A percentile compares a stretch with the other conserved stretches of the same genome.
These are phyloP conservation scores for Oligia strigilis DNA, from an alignment of 2,888 invertebrate genomes.

Conservation along the genomic window DNA sequence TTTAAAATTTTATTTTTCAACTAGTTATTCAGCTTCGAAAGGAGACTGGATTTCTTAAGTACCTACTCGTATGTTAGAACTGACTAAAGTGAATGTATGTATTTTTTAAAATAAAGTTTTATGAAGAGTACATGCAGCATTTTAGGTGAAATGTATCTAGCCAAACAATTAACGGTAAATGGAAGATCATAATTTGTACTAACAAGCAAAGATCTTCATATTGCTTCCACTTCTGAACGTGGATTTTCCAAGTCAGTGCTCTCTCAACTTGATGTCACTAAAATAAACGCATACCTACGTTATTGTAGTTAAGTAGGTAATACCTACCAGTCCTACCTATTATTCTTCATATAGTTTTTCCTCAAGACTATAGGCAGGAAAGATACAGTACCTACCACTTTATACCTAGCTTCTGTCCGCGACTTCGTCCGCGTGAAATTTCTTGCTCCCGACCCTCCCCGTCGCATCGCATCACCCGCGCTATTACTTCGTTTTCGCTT, in stretches of 20 bases:
- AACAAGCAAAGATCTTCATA: background rate
- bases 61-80: background rate
- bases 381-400: background rate
- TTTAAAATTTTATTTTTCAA: background rate
- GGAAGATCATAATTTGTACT: background rate
- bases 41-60: background rate
- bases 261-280: background rate
- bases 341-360: background rate
- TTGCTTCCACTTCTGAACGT: background rate
- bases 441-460: no score
- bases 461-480: no score
- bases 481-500: no score
- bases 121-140: background rate
- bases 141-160: background rate
- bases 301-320: background rate
- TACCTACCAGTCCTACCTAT: background rate
- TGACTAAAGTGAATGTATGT: background rate
- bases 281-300: no score
- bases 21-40: background rate
- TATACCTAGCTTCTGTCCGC: no score
- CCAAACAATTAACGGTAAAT: background rate
- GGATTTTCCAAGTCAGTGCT: background rate
- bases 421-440: no score
- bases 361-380: background rate
- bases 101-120: background rate